Evolutionary conservation across 2,888 invertebrate species (phyloP).

Genomic region (Eupithecia pulchellata): DNA sequence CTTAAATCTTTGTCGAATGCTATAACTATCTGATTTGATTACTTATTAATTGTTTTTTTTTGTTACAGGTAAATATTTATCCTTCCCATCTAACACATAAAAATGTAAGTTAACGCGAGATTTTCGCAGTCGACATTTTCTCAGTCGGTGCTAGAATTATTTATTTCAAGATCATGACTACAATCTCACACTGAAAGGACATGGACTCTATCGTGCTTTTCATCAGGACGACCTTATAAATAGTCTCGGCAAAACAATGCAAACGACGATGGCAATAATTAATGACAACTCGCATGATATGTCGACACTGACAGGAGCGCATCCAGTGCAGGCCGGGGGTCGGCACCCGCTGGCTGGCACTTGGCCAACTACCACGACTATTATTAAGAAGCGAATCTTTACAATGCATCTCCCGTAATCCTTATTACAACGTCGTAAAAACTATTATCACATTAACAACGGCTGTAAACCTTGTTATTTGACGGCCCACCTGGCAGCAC

Average conservation of each 20-base stretch:
- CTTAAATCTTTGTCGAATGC: not conserved
- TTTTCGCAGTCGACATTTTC: slow-evolving; percentile 3
- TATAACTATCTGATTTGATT: not conserved
- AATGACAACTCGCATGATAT: slow-evolving; percentile 45
- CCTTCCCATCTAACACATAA: not conserved
- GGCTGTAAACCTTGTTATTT: slow-evolving; percentile 23
- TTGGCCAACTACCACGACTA: slow-evolving; percentile 54
- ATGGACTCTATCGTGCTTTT: slow-evolving; percentile 40
- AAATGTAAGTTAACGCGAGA: slow-evolving; percentile 17
- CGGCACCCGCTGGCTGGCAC: slow-evolving; percentile 62
- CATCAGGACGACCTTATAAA: slow-evolving; percentile 40
- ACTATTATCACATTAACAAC: slow-evolving; percentile 41
- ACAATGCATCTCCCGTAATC: slow-evolving; percentile 42
- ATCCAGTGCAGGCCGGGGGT: slow-evolving; percentile 53
- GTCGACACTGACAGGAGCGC: slow-evolving; percentile 43
- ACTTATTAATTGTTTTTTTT: slow-evolving; percentile 3
- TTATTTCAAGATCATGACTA: slow-evolving; percentile 38
- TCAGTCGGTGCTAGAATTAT: slow-evolving; percentile 9
- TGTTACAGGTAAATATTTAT: slow-evolving; percentile 40
- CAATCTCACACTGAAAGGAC: slow-evolving; percentile 40
- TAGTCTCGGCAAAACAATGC: slow-evolving; percentile 29
- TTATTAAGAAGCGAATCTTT: slow-evolving; percentile 51
- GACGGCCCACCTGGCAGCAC: slow-evolving; percentile 35
- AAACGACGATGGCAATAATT: slow-evolving; percentile 28
- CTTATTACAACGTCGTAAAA: slow-evolving; percentile 46